phyloP scores from a whole-genome alignment of 2,888 invertebrate species.

The Frankliniella intonsa region DNA sequence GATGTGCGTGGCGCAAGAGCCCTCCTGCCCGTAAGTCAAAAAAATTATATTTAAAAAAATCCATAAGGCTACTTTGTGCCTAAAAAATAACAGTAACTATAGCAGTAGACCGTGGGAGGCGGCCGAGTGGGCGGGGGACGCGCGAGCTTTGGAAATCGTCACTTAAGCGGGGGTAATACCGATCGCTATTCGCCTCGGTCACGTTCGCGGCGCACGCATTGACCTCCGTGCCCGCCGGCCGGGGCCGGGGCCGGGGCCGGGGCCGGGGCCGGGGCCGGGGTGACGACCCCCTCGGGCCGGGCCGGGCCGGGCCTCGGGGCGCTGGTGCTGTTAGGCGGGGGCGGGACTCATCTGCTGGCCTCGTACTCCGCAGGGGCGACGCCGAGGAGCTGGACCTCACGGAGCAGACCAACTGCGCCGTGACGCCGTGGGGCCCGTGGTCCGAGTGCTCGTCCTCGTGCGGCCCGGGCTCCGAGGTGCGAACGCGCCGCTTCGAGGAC shows the following conservation, averaged over 20 bases:
- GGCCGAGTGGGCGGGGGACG: no score
- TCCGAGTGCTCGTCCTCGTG: slow-evolving; percentile 84
- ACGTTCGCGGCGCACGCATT: neutral
- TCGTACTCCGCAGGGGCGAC: slow-evolving; percentile 36
- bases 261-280: no score
- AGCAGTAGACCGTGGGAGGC: no score
- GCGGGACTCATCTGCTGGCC: slow-evolving; percentile 29
- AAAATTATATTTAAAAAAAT: no score
- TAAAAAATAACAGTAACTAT: no score
- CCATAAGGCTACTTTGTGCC: no score
- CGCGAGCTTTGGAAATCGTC: no score
- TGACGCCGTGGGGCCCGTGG: slow-evolving; percentile 72
- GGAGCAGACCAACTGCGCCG: slow-evolving; percentile 57
- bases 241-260: neutral
- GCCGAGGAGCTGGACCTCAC: slow-evolving; percentile 45
- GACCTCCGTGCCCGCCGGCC: neutral
- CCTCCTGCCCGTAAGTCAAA: slow-evolving; percentile 75
- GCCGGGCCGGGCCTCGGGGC: neutral
- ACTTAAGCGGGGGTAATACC: no score
- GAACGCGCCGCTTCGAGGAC: slow-evolving; percentile 69
- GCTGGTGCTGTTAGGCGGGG: slow-evolving; percentile 37
- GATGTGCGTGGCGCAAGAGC: slow-evolving; percentile 75
- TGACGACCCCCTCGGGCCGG: neutral
- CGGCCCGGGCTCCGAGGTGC: slow-evolving; percentile 70
- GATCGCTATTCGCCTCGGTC: no score